Conservation (phyloP, 2,113 vertebrate species). For the Gorsachius goisagi region DNA sequence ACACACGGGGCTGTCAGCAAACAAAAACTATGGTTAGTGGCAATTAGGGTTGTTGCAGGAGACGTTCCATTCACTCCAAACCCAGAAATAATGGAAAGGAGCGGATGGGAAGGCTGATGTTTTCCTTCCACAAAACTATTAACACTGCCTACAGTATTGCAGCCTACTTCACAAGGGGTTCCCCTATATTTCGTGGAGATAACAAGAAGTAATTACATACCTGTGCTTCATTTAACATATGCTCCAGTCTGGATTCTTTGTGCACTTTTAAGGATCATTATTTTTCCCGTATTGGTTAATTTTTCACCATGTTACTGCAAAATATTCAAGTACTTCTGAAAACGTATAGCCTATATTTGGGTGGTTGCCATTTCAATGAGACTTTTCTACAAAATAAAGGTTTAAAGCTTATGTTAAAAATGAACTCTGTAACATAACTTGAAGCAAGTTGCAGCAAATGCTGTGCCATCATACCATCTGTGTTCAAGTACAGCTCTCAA, state of each 20-base stretch:
- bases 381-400: conserved; percentile 52
- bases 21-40: conserved; percentile 2
- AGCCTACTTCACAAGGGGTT: not conserved
- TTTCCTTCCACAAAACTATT: not conserved
- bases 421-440: conserved; percentile 58
- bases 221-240: not conserved
- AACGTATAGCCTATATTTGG: conserved; percentile 17
- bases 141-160: not conserved
- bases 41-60: not conserved
- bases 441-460: conserved; percentile 56
- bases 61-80: not conserved
- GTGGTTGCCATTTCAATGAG: conserved; percentile 52
- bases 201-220: not conserved
- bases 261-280: not conserved
- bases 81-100: conserved; percentile 17
- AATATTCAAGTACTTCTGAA: conserved; percentile 11
- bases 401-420: conserved; percentile 64
- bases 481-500: conserved; percentile 50
- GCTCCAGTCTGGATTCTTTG: not conserved
- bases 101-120: conserved; percentile 19
- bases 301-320: not conserved
- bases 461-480: conserved; percentile 62
- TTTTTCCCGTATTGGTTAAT: not conserved
- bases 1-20: not conserved
- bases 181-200: not conserved